phyloP scores from a whole-genome alignment of 2,888 invertebrate genomes.

The Stenurella melanura region DNA sequence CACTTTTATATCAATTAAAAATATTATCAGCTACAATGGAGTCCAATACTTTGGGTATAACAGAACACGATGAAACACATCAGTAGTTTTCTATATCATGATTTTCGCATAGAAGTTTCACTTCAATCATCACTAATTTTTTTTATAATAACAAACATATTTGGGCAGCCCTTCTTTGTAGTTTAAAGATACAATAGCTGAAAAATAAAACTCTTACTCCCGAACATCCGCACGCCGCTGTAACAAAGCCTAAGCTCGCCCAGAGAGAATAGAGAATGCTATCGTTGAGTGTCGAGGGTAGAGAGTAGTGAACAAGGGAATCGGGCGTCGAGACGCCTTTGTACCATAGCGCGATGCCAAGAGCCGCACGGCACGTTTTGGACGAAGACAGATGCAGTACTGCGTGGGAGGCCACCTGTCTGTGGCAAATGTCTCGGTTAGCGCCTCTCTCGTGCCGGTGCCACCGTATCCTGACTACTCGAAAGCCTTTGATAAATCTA shows the following conservation, averaged over 20 bases:
- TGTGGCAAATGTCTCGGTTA: slow-evolving; percentile 72
- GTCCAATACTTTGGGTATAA: too few relatives aligned
- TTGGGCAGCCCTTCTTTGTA: too few relatives aligned
- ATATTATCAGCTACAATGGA: too few relatives aligned
- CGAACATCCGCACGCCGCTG: slow-evolving; percentile 25
- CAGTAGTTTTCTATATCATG: too few relatives aligned
- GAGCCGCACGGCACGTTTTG: slow-evolving; percentile 22
- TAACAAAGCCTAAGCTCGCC: slow-evolving; percentile 31
- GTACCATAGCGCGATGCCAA: slow-evolving; percentile 35
- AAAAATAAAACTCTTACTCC: too few relatives aligned
- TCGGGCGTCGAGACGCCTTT: slow-evolving; percentile 45
- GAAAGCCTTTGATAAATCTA: slow-evolving; percentile 68
- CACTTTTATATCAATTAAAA: too few relatives aligned
- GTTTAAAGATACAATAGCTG: too few relatives aligned
- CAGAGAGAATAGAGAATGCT: slow-evolving; percentile 40
- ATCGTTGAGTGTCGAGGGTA: slow-evolving; percentile 42
- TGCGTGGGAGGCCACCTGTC: slow-evolving; percentile 71
- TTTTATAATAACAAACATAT: too few relatives aligned
- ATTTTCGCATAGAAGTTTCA: too few relatives aligned
- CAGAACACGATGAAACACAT: too few relatives aligned
- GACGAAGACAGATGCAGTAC: slow-evolving; percentile 50
- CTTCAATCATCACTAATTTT: too few relatives aligned
- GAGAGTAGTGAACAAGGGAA: slow-evolving; percentile 29
- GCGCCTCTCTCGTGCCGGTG: slow-evolving; percentile 63
- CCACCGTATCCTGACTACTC: slow-evolving; percentile 58